Evolutionary conservation across 2,113 vertebrate genomes (phyloP), one percentile per base, ranked within the genome.

Genomic region (Neopipo cinnamomea): DNA sequence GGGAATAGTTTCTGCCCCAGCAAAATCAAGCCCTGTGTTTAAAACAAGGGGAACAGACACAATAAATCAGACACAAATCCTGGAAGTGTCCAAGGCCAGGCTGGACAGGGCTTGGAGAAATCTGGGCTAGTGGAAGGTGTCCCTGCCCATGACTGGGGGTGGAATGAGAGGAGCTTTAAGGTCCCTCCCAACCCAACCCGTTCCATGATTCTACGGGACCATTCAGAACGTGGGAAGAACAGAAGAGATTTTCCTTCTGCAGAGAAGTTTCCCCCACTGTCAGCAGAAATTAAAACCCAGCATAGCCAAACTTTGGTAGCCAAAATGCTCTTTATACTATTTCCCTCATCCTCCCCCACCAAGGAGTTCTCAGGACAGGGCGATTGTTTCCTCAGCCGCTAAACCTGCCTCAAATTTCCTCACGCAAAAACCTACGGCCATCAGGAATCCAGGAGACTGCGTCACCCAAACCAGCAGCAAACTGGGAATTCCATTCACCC

Each of bases 51-150:
- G 18, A 44, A 56, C 4, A 37, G 49, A 39, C 17, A 39, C 4
- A 16, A 25, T 50, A 14, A 27, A 27, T 27, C 49, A 50, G 49
- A 50, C 49, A 50, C 49, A 44, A 44, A 75, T 15, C 70, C 62
- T 82, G 46, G 20, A 0, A 75, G 46, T n/a, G 53, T 6, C 46
- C 46, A 61, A 61, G 27, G 39, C 14, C 84, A 46, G 33, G 33
- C 0, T 61, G 70, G 14, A 65, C 0, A 0, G 13, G 21, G 25
- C 25, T 25, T 42, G 42, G 62, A 61, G 20, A 20, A 47, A 0
- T 6, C 39, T 41, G 71, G 46, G n/a, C 13, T 0, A n/a, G 24
- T 14, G n/a, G 28, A 14, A 68, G 7, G 30, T n/a, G 44, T 12
- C 14, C 37, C 8, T 59, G 44, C 12, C 37, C 37, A 39, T 3